These are phyloP conservation scores for Numida meleagris DNA, from an alignment of 2,113 vertebrate species.

Conservation along the genomic window DNA sequence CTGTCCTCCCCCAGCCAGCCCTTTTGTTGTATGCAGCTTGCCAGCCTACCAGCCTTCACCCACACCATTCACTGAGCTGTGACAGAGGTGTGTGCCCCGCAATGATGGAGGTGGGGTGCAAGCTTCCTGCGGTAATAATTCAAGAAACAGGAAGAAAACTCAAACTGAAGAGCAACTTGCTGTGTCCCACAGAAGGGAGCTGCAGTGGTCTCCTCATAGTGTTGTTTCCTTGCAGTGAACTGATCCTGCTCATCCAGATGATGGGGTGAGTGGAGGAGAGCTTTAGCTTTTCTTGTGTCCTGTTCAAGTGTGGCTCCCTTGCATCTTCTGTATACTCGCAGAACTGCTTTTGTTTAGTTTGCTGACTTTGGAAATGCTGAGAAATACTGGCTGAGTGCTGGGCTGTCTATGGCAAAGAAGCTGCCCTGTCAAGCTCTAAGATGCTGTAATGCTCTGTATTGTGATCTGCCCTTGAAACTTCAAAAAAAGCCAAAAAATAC, in stretches of 20 bases:
- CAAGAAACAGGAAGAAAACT: neutral
- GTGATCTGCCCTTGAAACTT: neutral
- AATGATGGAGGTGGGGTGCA: neutral
- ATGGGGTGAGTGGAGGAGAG: neutral
- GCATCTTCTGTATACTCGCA: neutral
- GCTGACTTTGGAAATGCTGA: neutral
- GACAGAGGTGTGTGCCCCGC: neutral
- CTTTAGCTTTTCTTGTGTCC: neutral
- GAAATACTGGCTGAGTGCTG: neutral
- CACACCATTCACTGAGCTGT: neutral
- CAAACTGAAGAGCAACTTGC: neutral
- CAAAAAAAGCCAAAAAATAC: neutral
- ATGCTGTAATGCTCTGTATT: neutral
- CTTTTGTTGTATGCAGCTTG: neutral
- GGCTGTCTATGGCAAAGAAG: slow-evolving; percentile 1
- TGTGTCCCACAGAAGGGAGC: neutral
- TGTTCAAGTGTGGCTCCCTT: neutral
- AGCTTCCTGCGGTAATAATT: neutral
- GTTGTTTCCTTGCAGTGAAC: neutral
- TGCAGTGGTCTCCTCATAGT: neutral
- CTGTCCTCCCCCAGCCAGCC: neutral
- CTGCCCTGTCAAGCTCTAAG: neutral
- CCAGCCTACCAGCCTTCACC: neutral
- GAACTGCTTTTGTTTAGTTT: neutral
- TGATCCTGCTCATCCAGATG: neutral